phyloP scores from a whole-genome alignment of 2,113 vertebrate species.

The Paramisgurnus dabryanus region DNA sequence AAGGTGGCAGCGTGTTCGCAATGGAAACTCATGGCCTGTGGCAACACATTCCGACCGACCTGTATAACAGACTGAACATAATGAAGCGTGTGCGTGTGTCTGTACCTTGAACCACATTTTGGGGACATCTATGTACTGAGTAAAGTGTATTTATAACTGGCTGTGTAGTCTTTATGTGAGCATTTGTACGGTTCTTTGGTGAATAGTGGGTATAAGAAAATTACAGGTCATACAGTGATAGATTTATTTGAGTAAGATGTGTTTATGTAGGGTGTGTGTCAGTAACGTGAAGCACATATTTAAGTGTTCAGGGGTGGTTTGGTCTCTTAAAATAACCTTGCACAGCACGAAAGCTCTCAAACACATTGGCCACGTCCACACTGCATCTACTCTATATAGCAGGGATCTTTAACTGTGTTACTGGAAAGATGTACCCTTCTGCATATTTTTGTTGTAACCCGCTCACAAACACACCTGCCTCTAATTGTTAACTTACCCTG shows the following conservation, averaged over 20 bases:
- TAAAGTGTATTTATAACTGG: no score
- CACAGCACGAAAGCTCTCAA: background rate
- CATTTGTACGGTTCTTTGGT: background rate
- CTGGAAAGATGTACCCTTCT: no score
- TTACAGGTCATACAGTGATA: slow-evolving; percentile 10
- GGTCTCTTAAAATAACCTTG: slow-evolving; percentile 59
- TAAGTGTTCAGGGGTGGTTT: slow-evolving; percentile 48
- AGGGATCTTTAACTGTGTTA: no score
- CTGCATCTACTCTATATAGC: no score
- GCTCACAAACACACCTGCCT: no score
- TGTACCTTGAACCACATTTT: background rate
- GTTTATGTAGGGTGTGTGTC: background rate
- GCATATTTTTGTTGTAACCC: no score
- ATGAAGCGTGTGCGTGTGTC: slow-evolving; percentile 13
- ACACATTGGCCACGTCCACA: background rate
- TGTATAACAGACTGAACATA: slow-evolving; percentile 1
- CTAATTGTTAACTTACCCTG: no score
- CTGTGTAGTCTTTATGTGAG: no score
- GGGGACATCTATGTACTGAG: no score
- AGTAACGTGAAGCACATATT: background rate
- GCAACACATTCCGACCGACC: slow-evolving; percentile 53
- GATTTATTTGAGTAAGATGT: slow-evolving; percentile 4
- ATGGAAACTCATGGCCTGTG: slow-evolving; percentile 51
- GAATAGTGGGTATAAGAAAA: slow-evolving; percentile 25
- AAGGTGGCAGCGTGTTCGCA: slow-evolving; percentile 40